Evolutionary conservation across 1,140 invertebrate species (phyloP), one percentile per base, ranked within the genome.

Genomic region (Saccostrea cuccullata): DNA sequence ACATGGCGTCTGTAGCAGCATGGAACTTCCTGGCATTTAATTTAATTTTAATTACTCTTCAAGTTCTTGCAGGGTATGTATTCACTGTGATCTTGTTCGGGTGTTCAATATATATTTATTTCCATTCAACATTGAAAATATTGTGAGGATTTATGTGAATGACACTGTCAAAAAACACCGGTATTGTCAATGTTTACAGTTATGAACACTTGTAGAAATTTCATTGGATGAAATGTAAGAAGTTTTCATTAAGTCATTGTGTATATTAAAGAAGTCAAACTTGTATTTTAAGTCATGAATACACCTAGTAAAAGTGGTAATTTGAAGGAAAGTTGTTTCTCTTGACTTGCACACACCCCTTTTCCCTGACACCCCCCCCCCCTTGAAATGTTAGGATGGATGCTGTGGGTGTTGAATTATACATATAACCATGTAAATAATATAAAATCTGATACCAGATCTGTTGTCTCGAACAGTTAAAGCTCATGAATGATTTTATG

Each of bases 31-130:
- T 92, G 40, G 58, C 82, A n/a, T 55, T 88, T 5, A 91, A 87
- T 83, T 86, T 93, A 88, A 88, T 92, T 55, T 17, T 93, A 55
- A 30, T 93, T 82, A 88, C 92, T 26, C 83, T 92, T 70, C 91
- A 93, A 87, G 90, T 92, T 90, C 67, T 94, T 40, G 93, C 89
- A 58, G 93, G 93, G 93, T 94, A 91, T 87, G 88, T 89, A 73
- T 58, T 11, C 4, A 11, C 8, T 60, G 67, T 5, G 17, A 30
- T 55, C 11, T 82, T 8, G 23, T 3, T 17, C 26, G 23, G 70
- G 1, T 0, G 15, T 86, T 64, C 36, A 64, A 6, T 15, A 20
- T 17, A 20, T 17, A 17, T 64, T n/a, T n/a, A 20, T 64, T 64
- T 64, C n/a, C 17, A 64, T 6, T 64, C 58, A 64, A 17, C 58